Percentiles rank a stretch among this genome's conserved stretches.
Conservation (phyloP, 2,797 vertebrate genomes). For the Gallirallus australis region DNA sequence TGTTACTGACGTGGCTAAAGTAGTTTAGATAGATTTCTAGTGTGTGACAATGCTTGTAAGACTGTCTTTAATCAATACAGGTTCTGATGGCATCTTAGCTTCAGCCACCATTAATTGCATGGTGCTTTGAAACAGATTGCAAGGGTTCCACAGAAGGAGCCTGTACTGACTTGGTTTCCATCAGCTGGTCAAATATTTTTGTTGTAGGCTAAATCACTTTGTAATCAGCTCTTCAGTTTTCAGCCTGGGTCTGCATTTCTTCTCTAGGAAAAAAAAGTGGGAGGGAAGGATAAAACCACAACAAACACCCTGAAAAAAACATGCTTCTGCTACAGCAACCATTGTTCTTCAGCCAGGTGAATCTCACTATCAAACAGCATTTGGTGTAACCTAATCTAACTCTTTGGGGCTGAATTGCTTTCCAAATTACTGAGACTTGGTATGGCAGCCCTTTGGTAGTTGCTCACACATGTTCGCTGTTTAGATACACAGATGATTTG, state of each 20-base stretch:
- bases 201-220: neutral
- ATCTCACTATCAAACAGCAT: neutral
- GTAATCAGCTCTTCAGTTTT: neutral
- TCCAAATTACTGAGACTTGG: neutral
- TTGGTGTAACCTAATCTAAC: neutral
- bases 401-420: neutral
- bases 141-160: neutral
- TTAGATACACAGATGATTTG: neutral
- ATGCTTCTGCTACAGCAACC: neutral
- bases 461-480: neutral
- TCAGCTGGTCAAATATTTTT: neutral
- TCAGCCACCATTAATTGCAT: neutral
- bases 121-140: neutral
- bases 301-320: rapidly evolving
- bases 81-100: neutral
- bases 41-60: neutral
- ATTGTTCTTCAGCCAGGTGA: neutral
- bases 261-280: neutral
- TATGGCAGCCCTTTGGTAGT: neutral
- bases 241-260: neutral
- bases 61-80: neutral
- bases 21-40: neutral
- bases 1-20: neutral
- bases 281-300: neutral
- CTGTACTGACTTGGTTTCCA: neutral